Evolutionary conservation across 2,797 vertebrate species (phyloP), one percentile per base, ranked within the genome.

Genomic region (Lerista edwardsae): DNA sequence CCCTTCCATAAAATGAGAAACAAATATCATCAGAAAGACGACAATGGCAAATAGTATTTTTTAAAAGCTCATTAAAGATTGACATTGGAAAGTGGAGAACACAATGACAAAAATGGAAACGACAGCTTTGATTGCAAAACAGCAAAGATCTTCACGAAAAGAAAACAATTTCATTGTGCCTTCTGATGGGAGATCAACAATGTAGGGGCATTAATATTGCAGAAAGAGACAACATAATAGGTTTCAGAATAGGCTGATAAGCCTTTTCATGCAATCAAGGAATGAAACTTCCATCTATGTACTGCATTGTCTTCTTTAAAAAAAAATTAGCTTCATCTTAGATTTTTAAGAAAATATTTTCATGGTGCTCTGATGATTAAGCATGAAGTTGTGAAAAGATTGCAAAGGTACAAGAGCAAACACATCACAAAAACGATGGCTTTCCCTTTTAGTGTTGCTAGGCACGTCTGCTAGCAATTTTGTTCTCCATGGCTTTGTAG

Each of bases 91-190:
- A 90, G 86, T 57, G 31, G 87, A 57, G 90, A 93, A 85, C 78
- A 86, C 72, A 91, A 91, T 91, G 89, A 91, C 71, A 91, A 94
- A 78, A 51, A 91, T 84, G 84, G 71, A 86, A 92, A 86, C 80
- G 67, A 84, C 68, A 88, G 27, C 29, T 81, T 88, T 84, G 79
- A 90, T 4, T 93, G 85, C 74, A 93, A 94, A 94, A 93, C 87
- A 93, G 86, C 87, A 76, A 83, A 94, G 87, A 91, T 91, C 87
- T 92, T 94, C 91, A 93, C 44, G 34, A 73, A 76, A 91, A 83
- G 27, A 90, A 91, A 88, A 90, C 68, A 86, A 84, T 91, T 87
- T 80, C 84, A 89, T 86, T 90, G 68, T 82, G 82, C 68, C 61
- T 91, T 91, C 74, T 87, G 79, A 88, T 89, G 90, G 88, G 91